Evolutionary conservation across 2,888 invertebrate genomes (phyloP).

Genomic region (Trypoxylon attenuatum): DNA sequence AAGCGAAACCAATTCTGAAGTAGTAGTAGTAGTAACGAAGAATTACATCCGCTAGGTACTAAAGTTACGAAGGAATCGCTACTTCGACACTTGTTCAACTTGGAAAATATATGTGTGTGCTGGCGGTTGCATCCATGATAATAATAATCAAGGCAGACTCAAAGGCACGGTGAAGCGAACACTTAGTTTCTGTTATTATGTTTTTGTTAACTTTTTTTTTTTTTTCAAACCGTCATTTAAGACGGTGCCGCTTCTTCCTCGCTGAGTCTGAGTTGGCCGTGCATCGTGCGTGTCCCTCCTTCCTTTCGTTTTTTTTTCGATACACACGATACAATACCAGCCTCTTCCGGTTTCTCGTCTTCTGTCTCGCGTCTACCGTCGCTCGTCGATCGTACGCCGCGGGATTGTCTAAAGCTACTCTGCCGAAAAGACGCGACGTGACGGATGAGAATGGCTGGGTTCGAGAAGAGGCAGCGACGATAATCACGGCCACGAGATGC

Average conservation of each 20-base stretch:
- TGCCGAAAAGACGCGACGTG: constrained; percentile 19
- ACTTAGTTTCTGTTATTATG: neutral
- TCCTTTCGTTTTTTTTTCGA: neutral
- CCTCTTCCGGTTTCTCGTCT: constrained; percentile 12
- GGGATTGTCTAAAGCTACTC: constrained; percentile 52
- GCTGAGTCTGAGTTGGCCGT: constrained; percentile 6
- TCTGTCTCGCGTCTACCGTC: too few species aligned
- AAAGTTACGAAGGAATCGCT: constrained; percentile 43
- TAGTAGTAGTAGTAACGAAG: too few species aligned
- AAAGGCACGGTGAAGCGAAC: constrained; percentile 26
- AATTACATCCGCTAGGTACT: constrained; percentile 39
- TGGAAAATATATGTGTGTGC: constrained; percentile 44
- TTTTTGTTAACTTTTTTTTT: neutral
- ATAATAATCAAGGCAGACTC: constrained; percentile 21
- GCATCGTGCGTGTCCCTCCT: neutral
- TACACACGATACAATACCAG: constrained; percentile 19
- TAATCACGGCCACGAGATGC: constrained; percentile 11
- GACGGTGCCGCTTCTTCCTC: constrained; percentile 4
- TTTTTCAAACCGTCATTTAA: neutral
- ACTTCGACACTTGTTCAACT: constrained; percentile 31
- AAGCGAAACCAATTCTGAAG: constrained; percentile 48
- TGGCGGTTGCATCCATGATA: constrained; percentile 17
- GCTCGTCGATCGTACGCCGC: constrained; percentile 37
- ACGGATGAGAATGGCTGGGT: constrained; percentile 29
- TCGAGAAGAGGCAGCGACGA: constrained; percentile 21